These are phyloP conservation scores for Euclidia mi DNA, from an alignment of 2,888 invertebrate species.

Conservation along the genomic window DNA sequence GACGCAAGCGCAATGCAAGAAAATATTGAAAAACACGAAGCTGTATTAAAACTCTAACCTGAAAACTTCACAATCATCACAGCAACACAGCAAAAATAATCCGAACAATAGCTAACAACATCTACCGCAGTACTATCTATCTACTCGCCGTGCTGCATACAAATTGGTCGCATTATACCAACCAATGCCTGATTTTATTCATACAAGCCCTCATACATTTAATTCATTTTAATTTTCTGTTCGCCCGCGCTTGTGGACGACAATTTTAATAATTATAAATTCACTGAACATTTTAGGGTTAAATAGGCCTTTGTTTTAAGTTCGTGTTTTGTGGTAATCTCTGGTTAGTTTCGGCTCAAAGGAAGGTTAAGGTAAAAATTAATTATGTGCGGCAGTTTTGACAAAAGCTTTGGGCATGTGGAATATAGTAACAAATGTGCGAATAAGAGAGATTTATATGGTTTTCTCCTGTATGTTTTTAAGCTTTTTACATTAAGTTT, in stretches of 20 bases:
- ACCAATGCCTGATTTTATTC: conserved; percentile 49
- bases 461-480: no score
- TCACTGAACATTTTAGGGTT: conserved; percentile 42
- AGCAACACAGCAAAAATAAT: conserved; percentile 16
- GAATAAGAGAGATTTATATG: no score
- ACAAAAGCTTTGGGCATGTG: no score
- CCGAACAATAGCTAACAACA: conserved; percentile 43
- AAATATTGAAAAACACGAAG: no score
- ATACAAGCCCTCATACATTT: conserved; percentile 48
- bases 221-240: conserved; percentile 60
- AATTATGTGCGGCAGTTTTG: neutral
- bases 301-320: conserved; percentile 15
- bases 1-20: no score
- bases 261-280: conserved; percentile 61
- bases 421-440: no score
- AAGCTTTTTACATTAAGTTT: no score
- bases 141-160: conserved; percentile 52
- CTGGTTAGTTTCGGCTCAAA: neutral
- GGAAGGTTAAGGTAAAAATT: neutral
- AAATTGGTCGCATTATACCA: conserved; percentile 55
- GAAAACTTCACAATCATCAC: neutral
- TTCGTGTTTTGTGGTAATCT: conserved; percentile 5
- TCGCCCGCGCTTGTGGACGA: conserved; percentile 44
- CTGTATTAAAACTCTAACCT: neutral
- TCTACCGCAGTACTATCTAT: conserved; percentile 35